These are phyloP conservation scores for Neoarius graeffei DNA, from an alignment of 2,113 vertebrate species.

Conservation along the genomic window DNA sequence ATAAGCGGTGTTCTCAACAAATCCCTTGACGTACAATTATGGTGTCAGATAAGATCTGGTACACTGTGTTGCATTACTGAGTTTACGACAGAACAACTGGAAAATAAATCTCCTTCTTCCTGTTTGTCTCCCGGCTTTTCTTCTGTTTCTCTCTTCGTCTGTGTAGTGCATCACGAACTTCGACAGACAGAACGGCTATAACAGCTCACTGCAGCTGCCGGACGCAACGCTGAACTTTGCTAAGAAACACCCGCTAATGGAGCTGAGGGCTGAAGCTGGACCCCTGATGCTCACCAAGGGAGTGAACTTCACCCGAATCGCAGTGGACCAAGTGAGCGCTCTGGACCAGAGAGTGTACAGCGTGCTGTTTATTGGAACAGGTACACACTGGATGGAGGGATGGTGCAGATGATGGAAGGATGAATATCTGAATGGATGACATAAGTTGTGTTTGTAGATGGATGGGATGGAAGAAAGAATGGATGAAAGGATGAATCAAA, in stretches of 20 bases:
- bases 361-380: conserved; percentile 93
- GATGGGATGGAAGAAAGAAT: not conserved
- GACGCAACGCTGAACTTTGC: conserved; percentile 95
- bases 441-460: not conserved
- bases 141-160: not conserved
- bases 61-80: not conserved
- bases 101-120: conserved; percentile 35
- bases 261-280: conserved; percentile 79
- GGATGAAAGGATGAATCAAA: not conserved
- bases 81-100: not conserved
- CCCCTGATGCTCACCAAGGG: conserved; percentile 91
- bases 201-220: conserved; percentile 89
- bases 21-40: conserved; percentile 15
- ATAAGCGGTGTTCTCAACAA: conserved; percentile 1
- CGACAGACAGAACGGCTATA: conserved; percentile 83
- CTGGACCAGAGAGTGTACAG: conserved; percentile 81
- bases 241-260: conserved; percentile 96
- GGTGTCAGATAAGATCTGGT: not conserved
- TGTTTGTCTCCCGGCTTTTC: conserved; percentile 13
- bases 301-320: conserved; percentile 90
- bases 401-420: not conserved
- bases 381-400: conserved; percentile 61
- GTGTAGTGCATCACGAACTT: conserved; percentile 89
- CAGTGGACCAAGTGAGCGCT: conserved; percentile 79
- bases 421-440: not conserved